These are phyloP conservation scores for Limenitis arthemis DNA, from an alignment of 2,888 invertebrate species.

Conservation along the genomic window DNA sequence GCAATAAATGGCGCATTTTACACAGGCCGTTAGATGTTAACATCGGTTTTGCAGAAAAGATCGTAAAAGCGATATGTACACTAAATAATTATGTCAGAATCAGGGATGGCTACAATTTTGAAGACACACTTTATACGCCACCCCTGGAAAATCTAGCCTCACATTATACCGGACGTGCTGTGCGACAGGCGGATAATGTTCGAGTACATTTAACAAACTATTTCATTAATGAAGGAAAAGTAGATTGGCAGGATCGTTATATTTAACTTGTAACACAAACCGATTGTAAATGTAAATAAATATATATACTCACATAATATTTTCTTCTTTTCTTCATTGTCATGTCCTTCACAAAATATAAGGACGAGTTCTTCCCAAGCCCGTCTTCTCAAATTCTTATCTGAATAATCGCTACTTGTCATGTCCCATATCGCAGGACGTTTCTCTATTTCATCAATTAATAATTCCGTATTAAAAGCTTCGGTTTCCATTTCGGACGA, in stretches of 20 bases:
- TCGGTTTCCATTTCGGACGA: conserved; percentile 18
- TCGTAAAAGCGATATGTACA: conserved; percentile 24
- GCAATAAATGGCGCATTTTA: conserved; percentile 27
- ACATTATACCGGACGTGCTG: conserved; percentile 23
- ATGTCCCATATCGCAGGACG: conserved; percentile 25
- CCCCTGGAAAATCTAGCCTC: conserved; percentile 23
- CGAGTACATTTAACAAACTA: conserved; percentile 21
- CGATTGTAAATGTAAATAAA: conserved; percentile 9
- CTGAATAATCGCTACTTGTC: conserved; percentile 24
- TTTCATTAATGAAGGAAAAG: conserved; percentile 20
- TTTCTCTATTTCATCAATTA: conserved; percentile 20
- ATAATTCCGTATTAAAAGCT: conserved; percentile 21
- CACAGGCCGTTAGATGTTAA: conserved; percentile 23
- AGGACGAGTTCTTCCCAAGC: conserved; percentile 24
- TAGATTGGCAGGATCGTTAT: conserved; percentile 20
- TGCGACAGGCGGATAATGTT: conserved; percentile 24
- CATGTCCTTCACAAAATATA: conserved; percentile 25
- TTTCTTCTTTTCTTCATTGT: conserved; percentile 10
- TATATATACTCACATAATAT: conserved; percentile 6
- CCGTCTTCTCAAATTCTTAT: conserved; percentile 16
- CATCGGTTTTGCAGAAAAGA: conserved; percentile 18
- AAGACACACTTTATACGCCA: conserved; percentile 15
- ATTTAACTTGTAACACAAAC: conserved; percentile 22
- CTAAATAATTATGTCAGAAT: conserved; percentile 22
- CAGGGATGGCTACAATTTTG: conserved; percentile 23